Evolutionary conservation across 2,113 vertebrate genomes (phyloP).

Genomic region (Limnothrissa miodon): DNA sequence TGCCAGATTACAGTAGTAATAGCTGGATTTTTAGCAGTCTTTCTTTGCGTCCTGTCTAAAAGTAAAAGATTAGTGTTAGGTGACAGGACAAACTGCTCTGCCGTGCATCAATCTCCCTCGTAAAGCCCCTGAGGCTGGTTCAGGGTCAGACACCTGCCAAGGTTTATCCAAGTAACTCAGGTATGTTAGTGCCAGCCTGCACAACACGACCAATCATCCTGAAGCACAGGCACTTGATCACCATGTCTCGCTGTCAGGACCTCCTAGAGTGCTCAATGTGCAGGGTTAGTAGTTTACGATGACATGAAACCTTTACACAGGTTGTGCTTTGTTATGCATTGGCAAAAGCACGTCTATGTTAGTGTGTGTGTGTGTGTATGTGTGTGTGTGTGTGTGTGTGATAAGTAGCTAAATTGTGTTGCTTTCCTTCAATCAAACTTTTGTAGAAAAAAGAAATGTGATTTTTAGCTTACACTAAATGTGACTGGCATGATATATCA

Average conservation of each 20-base stretch:
- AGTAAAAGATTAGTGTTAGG: not conserved
- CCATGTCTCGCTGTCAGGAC: not conserved
- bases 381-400: not conserved
- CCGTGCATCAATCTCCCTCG: not conserved
- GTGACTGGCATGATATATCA: slow-evolving; percentile 21
- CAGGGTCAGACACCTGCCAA: slow-evolving; percentile 1
- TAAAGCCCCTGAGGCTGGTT: not conserved
- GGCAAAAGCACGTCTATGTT: not conserved
- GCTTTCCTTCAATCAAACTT: no score
- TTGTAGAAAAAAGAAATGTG: not conserved
- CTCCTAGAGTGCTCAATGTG: not conserved
- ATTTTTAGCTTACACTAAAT: not conserved
- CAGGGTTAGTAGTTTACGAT: slow-evolving; percentile 10
- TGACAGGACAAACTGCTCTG: not conserved
- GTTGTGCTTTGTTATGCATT: not conserved
- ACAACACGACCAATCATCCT: not conserved
- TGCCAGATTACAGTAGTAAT: not conserved
- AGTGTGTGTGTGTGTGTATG: no score
- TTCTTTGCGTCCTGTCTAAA: not conserved
- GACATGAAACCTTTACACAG: not conserved
- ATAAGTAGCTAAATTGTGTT: no score
- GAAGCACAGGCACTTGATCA: not conserved
- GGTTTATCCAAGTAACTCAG: not conserved
- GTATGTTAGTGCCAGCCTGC: not conserved
- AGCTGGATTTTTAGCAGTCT: not conserved